Evolutionary conservation across 2,888 invertebrate genomes (phyloP), one percentile per base, ranked within the genome.

Genomic region (Dryobotodes eremita): DNA sequence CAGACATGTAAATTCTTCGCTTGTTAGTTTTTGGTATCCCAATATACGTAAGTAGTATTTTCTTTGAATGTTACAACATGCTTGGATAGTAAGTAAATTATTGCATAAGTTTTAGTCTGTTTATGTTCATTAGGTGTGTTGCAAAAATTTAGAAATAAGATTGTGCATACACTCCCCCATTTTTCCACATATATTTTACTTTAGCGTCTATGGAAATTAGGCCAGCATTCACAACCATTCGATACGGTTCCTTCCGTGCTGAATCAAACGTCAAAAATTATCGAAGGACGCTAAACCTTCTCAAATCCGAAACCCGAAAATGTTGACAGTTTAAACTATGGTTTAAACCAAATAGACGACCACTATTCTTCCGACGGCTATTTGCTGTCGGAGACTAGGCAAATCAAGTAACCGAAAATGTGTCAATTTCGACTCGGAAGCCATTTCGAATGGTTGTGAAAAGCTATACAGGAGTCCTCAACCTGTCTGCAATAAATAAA

Each of bases 41-140:
- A 74, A 62, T 50, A 36, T 50, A 15, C 15, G 4, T 53, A 50
- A n/a, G 17, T 53, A 61, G 55, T 57, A 70, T 61, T 84, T 75
- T 55, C 15, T 75, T 79, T 26, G 0, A 61, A 71, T 62, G 36
- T 68, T 68, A 66, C 74, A 73, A 62, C 31, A 68, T 55, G 10
- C 65, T 75, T 66, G 46, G 46, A 46, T 75, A 66, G 23, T 70
- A 36, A 57, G 46, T 50, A 23, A 78, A 74, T 4, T 71, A 36
- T 84, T 84, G 48, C 68, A 65, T 77, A 77, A 57, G 17, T 62
- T 57, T 13, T 53, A 13, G 1, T 10, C 15, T 17, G 31, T 46
- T 55, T 15, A 23, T 80, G 13, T 55, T 62, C 55, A 64, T 48
- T 48, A 23, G n/a, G 23, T 17, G 23, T 23, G 53, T 48, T 71